Evolutionary conservation across 1,140 invertebrate genomes (phyloP).

Genomic region (Pseudoatta argentina): DNA sequence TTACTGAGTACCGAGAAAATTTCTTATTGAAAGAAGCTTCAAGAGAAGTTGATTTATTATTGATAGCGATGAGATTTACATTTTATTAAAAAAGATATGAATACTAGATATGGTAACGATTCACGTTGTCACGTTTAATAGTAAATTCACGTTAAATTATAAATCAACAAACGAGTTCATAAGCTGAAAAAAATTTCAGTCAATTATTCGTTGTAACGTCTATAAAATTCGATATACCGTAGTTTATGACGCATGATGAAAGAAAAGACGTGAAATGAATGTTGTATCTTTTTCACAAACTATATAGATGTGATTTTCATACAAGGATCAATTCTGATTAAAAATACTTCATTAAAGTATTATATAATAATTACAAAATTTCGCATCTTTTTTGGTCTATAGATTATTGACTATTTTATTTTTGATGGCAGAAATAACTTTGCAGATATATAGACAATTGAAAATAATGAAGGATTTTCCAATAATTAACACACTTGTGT

Average conservation of each 20-base stretch:
- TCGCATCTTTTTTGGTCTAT: not conserved
- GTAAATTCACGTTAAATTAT: not conserved
- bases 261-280: not conserved
- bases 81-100: not conserved
- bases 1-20: not conserved
- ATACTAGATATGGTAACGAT: not conserved
- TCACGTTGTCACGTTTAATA: no score
- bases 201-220: not conserved
- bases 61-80: not conserved
- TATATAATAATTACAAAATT: not conserved
- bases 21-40: not conserved
- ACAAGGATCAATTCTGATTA: not conserved
- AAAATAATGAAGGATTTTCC: not conserved
- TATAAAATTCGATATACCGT: not conserved
- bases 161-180: conserved; percentile 11
- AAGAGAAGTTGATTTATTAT: conserved; percentile 7
- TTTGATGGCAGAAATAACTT: not conserved
- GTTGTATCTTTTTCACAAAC: not conserved
- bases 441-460: not conserved
- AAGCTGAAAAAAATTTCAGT: not conserved
- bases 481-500: not conserved
- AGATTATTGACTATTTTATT: not conserved
- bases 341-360: not conserved
- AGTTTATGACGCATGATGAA: not conserved
- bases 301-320: not conserved